Evolutionary conservation across 2,888 invertebrate genomes (phyloP), one percentile per base, ranked within the genome.

Genomic region (Aporophyla nigra): DNA sequence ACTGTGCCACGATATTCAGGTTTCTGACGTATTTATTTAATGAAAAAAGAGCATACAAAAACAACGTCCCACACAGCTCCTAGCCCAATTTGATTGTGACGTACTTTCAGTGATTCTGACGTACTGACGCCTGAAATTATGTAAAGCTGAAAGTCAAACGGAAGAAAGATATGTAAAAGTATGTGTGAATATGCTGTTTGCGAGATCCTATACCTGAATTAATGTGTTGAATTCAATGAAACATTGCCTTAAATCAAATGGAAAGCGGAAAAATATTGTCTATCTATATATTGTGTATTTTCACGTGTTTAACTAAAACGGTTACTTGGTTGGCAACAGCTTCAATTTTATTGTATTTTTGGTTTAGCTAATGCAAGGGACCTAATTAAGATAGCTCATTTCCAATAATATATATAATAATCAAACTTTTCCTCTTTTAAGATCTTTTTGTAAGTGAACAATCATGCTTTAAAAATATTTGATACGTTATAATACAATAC

Each of bases 11-110:
- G 21, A 76, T 58, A 58, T 24, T 24, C 49, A 33, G 33, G 10
- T 65, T 24, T 46, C 21, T 71, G 63, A 71, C 63, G 77, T 77
- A 33, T 46, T 46, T 58, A 49, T 78, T 73, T 67, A 33, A 51
- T 74, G 51, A 56, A 78, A 65, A 76, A 56, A 73, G 54, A 43
- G 46, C 24, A 72, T 46, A 56, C 33, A 74, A 79, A 78, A 78
- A 74, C 67, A 74, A 43, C 74, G 0, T 43, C 78, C 78, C 78
- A 79, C 78, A 68, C 79, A 40, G 40, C 12, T 0, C 24, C 71
- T 56, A 65, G 16, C 49, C 49, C n/a, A 19, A 24, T 33, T 78
- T 63, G 7, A 63, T 74, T 49, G 24, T 79, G 78, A 78, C 78
- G 78, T 74, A 68, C 56, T 46, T 51, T 46, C 74, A 58, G 24